Conservation (phyloP, 2,888 invertebrate species). For the Cantharis rufa region DNA sequence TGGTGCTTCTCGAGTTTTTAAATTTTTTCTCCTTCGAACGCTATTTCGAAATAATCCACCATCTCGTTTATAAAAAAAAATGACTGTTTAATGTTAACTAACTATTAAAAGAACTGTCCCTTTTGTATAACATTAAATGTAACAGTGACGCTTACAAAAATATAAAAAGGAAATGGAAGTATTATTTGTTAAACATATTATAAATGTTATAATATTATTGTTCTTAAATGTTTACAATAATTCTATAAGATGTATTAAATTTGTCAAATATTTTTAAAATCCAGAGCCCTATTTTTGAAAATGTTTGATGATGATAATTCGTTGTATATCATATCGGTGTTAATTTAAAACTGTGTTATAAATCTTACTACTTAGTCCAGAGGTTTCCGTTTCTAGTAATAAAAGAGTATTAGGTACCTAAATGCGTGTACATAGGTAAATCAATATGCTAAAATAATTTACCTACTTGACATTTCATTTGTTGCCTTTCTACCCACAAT, state of each 20-base stretch:
- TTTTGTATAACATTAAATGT: not conserved
- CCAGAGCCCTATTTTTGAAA: conserved; percentile 50
- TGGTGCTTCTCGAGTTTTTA: not conserved
- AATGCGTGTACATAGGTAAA: not conserved
- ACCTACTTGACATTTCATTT: not conserved
- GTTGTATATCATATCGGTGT: not conserved
- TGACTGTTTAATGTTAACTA: not conserved
- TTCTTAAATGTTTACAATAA: not conserved
- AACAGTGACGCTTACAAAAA: not conserved
- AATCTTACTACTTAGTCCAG: not conserved
- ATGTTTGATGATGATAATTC: conserved; percentile 30
- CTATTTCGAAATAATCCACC: not conserved
- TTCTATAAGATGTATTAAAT: not conserved
- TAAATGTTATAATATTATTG: not conserved
- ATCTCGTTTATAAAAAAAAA: not conserved
- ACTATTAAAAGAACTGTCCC: not conserved
- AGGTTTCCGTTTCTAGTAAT: not conserved
- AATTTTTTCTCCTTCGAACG: not conserved
- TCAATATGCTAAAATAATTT: not conserved
- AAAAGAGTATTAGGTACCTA: not conserved
- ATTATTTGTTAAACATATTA: not conserved
- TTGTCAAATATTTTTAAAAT: conserved; percentile 45
- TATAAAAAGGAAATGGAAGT: not conserved
- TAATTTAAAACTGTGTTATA: not conserved
- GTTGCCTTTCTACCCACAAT: not conserved